Base-by-base conservation (phyloP, 2,888 invertebrate species). In the Epiblema foenella region DNA sequence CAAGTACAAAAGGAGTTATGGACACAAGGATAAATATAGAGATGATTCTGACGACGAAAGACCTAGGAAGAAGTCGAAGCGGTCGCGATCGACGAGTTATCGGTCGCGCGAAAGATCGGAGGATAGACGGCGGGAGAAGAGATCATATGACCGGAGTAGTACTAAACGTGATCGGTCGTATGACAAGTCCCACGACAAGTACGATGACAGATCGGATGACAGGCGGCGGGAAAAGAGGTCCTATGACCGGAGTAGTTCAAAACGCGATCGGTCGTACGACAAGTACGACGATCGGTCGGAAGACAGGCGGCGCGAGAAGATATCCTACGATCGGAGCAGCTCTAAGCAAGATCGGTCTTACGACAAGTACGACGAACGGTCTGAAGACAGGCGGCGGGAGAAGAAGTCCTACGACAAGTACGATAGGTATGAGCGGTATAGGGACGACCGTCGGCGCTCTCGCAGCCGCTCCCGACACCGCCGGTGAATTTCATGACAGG, bases 361-460 rank as follows among this genome's bases (percentile, higher is more conserved):
- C 83, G 84, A 86, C 79, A 85, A 81, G 80, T 81, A 87, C 81
- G 90, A 92, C 56, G 69, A 69, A 20, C 69, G 69, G 20, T 85
- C 86, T 63, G 85, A 83, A 69, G 86, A 85, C 54, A 81, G 84
- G 73, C 78, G 85, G 73, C 79, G 85, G 72, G 87, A 85, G 76
- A 85, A 81, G 77, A 77, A 83, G 72, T 87, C 86, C 71, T 81
- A 86, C 83, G 87, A 86, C 74, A 33, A 33, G 80, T 81, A 87
- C 81, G 90, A 92, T 88, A 90, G 89, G 91, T 90, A 92, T 91
- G 91, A 89, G 83, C 90, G 92, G 80, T 83, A 83, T 89, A 90
- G 90, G 89, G 89, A 90, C 85, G 89, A 88, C 77, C 81, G 89
- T 75, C 83, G 89, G 68, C 85, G 89, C 81, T 88, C 88, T 78